Percentiles rank a stretch among this genome's conserved stretches.
Conservation (phyloP, 2,888 invertebrate genomes). For the Panzeria rudis region DNA sequence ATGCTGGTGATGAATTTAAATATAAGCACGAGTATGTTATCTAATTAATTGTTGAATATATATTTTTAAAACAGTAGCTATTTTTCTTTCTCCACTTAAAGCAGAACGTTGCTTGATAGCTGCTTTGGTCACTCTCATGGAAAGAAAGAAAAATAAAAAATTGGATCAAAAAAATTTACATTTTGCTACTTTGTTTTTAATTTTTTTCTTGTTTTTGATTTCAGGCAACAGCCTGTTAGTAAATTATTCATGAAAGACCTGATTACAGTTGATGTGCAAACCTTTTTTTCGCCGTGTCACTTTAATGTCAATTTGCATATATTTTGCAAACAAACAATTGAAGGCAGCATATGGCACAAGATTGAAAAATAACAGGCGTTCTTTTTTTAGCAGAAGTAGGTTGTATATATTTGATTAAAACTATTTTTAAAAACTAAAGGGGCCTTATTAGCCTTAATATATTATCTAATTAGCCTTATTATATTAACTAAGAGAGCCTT, state of each 20-base stretch:
- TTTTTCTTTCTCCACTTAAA: background rate
- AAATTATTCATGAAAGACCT: conserved; percentile 43
- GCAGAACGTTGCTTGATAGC: background rate
- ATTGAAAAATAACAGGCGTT: background rate
- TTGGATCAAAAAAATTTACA: conserved; percentile 23
- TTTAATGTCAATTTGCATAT: conserved; percentile 23
- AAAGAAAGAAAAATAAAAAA: background rate
- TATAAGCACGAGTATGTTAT: conserved; percentile 8
- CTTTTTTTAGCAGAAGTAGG: background rate
- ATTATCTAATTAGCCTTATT: too few species aligned
- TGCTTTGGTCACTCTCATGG: conserved; percentile 18
- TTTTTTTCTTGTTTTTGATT: background rate
- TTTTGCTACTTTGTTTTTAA: background rate
- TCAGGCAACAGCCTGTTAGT: conserved; percentile 7
- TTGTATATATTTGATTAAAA: background rate
- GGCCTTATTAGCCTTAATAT: too few species aligned
- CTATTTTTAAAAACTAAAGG: too few species aligned
- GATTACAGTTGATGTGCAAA: conserved; percentile 7
- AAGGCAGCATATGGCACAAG: background rate
- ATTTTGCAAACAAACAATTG: conserved; percentile 1
- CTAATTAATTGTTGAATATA: conserved; percentile 28
- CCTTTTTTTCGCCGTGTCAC: background rate
- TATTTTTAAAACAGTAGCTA: background rate
- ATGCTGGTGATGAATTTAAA: conserved; percentile 20
- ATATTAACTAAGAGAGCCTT: too few species aligned